Percentiles rank a stretch among this genome's conserved stretches.
Evolutionary conservation across 2,113 vertebrate genomes (phyloP).

Genomic region (Addax nasomaculatus): DNA sequence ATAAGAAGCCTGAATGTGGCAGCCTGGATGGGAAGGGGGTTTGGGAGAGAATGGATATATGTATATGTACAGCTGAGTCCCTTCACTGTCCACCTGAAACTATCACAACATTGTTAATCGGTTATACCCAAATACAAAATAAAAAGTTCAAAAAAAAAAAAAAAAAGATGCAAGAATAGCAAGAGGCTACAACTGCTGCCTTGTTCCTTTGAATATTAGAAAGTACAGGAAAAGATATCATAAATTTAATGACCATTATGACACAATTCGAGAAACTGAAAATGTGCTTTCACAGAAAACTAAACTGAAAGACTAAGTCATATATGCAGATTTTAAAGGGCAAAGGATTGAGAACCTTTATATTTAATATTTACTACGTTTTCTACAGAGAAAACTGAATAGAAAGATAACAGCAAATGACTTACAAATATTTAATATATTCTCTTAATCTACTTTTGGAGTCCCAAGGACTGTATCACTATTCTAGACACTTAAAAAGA

Average conservation of each 20-base stretch:
- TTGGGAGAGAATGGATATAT: neutral
- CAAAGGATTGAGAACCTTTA: neutral
- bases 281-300: neutral
- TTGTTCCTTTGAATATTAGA: neutral
- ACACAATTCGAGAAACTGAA: neutral
- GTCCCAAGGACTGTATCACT: neutral
- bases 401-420: neutral
- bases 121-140: neutral
- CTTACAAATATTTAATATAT: neutral
- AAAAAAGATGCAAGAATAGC: neutral
- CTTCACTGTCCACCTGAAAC: neutral
- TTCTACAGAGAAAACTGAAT: neutral
- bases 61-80: neutral
- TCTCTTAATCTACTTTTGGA: constrained; percentile 15
- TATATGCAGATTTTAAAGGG: neutral
- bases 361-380: neutral
- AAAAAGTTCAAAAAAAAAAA: neutral
- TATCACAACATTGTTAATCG: neutral
- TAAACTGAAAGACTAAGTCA: neutral
- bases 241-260: neutral
- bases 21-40: neutral
- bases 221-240: neutral
- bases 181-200: neutral
- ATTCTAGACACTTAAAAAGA: constrained; percentile 14
- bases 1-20: neutral